Evolutionary conservation across 2,888 invertebrate species (phyloP).

Genomic region (Neocrepidodera transversa): DNA sequence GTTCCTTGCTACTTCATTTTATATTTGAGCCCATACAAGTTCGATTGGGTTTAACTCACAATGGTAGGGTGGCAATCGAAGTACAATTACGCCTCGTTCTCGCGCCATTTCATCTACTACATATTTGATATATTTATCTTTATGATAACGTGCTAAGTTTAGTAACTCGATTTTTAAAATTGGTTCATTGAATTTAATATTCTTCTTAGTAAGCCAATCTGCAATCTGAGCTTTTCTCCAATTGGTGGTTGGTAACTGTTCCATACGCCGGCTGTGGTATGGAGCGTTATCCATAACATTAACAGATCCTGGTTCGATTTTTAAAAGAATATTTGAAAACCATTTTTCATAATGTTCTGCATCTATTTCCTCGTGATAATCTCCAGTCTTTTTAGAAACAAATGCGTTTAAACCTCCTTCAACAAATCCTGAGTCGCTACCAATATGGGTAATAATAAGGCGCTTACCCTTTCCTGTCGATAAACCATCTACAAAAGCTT

Average conservation of each 20-base stretch:
- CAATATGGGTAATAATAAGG: slow-evolving; percentile 8
- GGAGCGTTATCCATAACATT: slow-evolving; percentile 9
- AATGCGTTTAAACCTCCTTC: slow-evolving; percentile 9
- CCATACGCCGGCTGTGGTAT: slow-evolving; percentile 4
- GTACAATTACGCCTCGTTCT: background rate
- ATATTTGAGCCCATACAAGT: slow-evolving; percentile 4
- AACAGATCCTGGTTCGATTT: slow-evolving; percentile 2
- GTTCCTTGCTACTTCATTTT: slow-evolving; percentile 10
- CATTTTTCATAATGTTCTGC: slow-evolving; percentile 15
- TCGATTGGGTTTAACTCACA: too few relatives aligned
- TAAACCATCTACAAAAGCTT: slow-evolving; percentile 6
- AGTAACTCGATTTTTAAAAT: slow-evolving; percentile 6
- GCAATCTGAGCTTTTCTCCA: background rate
- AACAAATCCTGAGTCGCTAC: too few relatives aligned
- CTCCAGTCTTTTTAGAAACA: slow-evolving; percentile 16
- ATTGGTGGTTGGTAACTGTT: slow-evolving; percentile 1
- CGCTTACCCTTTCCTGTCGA: slow-evolving; percentile 15
- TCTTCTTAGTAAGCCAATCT: slow-evolving; percentile 1
- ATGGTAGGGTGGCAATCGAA: slow-evolving; percentile 10
- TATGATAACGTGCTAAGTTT: slow-evolving; percentile 3
- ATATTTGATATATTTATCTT: slow-evolving; percentile 3
- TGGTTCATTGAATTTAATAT: slow-evolving; percentile 3
- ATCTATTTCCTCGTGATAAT: slow-evolving; percentile 25
- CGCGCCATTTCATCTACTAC: slow-evolving; percentile 4
- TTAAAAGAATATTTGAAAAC: slow-evolving; percentile 19